Evolutionary conservation across 1,140 invertebrate species (phyloP), one percentile per base, ranked within the genome.

Genomic region (Rhizoglyphus robini): DNA sequence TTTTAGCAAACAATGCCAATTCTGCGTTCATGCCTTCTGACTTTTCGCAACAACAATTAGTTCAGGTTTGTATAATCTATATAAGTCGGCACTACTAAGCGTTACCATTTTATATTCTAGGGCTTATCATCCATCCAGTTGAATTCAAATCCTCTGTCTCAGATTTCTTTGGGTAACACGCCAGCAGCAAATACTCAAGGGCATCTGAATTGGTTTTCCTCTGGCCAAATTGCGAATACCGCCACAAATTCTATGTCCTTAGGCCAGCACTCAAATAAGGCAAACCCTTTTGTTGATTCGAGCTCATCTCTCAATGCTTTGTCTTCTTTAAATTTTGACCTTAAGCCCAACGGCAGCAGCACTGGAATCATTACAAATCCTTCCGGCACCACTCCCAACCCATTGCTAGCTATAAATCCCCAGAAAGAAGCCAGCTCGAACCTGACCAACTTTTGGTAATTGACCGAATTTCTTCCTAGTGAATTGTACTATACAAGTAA

Each of bases 41-140:
- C 3, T 60, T 34, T 60, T 32, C 58, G 27, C 58, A 60, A 32
- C 58, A 34, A 27, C 58, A 60, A 60, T 60, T 29, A 60, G 27
- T 60, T 60, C 58, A 60, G 27, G 58, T 60, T n/a, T 27, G 36
- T 41, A 11, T 41, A 18, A 41, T 41, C 18, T 41, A 41, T 41
- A 41, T n/a, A 41, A 41, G 8, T 11, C 18, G 36, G 18, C 20
- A 20, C 20, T 54, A 25, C 23, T 5, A 11, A 54, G 23, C 23
- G 51, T 54, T 54, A 8, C 20, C 23, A 20, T 29, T 60, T 2
- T 60, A 3, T 60, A 3, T 60, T 46, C 15, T 13, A 60, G 58
- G 58, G 58, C 13, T 27, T 60, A 11, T 32, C 58, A n/a, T 38
- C 58, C 3, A 27, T 60, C 4, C 3, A 60, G 2, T 23, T 60